Evolutionary conservation across 2,113 vertebrate genomes (phyloP).

Genomic region (Falcunculus frontatus): DNA sequence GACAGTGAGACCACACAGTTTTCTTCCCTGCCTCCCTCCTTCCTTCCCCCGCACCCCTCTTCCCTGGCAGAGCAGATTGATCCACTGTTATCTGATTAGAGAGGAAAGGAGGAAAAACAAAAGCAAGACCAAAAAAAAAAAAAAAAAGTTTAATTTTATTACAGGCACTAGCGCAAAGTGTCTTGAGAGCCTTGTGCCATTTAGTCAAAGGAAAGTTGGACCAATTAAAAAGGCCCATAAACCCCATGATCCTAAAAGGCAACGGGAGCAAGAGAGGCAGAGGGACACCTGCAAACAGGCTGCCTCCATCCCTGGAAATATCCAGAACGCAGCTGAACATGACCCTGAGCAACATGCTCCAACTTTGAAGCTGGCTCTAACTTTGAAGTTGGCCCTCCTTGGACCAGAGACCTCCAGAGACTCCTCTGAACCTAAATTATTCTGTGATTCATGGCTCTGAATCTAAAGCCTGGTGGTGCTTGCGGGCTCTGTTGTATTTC

Average conservation of each 20-base stretch:
- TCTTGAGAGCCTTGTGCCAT: slow-evolving; percentile 18
- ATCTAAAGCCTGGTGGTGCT: neutral
- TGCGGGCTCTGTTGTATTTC: neutral
- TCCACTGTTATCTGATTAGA: slow-evolving; percentile 67
- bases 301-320: slow-evolving; percentile 11
- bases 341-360: neutral
- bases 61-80: slow-evolving; percentile 60
- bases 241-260: neutral
- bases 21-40: slow-evolving; percentile 21
- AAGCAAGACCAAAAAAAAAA: neutral
- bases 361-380: slow-evolving; percentile 7
- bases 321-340: neutral
- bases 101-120: slow-evolving; percentile 51
- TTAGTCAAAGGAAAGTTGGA: neutral
- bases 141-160: slow-evolving; percentile 61
- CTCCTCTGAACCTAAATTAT: neutral
- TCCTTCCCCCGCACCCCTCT: neutral
- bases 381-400: slow-evolving; percentile 18
- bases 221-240: neutral
- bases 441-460: slow-evolving; percentile 7
- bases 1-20: slow-evolving; percentile 69
- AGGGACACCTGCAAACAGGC: neutral
- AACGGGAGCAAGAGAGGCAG: neutral
- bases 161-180: slow-evolving; percentile 11
- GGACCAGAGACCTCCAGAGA: neutral